Conservation (phyloP, 2,888 invertebrate species). For the Aporophyla nigra region DNA sequence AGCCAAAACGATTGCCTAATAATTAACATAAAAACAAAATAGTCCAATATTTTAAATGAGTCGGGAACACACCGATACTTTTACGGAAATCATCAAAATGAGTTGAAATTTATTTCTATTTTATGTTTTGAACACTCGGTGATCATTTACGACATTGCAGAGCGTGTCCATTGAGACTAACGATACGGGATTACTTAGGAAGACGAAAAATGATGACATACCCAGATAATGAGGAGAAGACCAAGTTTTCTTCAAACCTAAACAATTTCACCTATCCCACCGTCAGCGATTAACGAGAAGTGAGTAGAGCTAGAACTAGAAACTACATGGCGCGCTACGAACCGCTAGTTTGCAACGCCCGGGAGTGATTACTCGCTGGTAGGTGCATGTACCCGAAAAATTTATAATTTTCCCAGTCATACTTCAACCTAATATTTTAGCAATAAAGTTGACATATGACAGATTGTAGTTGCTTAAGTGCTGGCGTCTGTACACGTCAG, state of each 20-base stretch:
- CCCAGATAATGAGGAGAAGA: neutral
- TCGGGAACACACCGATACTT: slow-evolving; percentile 35
- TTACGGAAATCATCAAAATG: slow-evolving; percentile 64
- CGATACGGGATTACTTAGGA: slow-evolving; percentile 21
- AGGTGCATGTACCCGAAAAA: neutral
- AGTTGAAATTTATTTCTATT: slow-evolving; percentile 60
- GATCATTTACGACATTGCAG: slow-evolving; percentile 50
- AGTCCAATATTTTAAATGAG: slow-evolving; percentile 32
- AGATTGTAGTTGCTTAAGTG: no score
- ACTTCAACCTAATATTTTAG: no score
- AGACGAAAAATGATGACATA: neutral
- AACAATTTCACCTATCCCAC: no score
- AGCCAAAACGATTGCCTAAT: slow-evolving; percentile 9
- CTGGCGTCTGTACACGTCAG: no score
- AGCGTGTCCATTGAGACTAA: slow-evolving; percentile 26
- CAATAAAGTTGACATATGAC: no score
- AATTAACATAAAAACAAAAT: slow-evolving; percentile 25
- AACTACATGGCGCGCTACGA: neutral
- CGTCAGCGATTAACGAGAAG: neutral
- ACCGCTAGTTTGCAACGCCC: neutral
- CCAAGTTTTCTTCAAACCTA: neutral
- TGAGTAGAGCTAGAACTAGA: neutral
- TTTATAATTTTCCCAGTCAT: no score
- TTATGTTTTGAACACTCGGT: slow-evolving; percentile 62
- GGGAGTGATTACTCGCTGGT: neutral